phyloP scores from a whole-genome alignment of 2,888 invertebrate genomes.

The Dasysyrphus albostriatus region DNA sequence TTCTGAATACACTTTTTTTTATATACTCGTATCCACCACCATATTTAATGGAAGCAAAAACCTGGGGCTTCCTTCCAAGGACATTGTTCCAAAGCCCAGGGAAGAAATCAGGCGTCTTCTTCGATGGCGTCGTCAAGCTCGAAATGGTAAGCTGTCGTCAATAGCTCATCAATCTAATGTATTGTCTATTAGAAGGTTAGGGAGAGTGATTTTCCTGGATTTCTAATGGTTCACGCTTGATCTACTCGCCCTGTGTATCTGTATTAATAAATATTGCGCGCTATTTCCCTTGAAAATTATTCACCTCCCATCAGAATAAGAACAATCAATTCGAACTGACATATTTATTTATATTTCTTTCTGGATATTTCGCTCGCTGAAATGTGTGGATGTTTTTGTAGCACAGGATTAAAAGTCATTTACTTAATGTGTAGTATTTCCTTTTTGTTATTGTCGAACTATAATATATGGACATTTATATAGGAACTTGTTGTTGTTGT shows the following conservation, averaged over 20 bases:
- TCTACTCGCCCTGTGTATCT: slow-evolving; percentile 43
- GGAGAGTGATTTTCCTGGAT: slow-evolving; percentile 43
- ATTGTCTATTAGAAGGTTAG: slow-evolving; percentile 31
- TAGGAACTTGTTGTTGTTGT: slow-evolving; percentile 22
- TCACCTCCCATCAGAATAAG: not conserved
- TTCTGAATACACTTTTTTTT: slow-evolving; percentile 37
- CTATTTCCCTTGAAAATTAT: slow-evolving; percentile 23
- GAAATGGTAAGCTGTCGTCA: slow-evolving; percentile 50
- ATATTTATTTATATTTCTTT: slow-evolving; percentile 3
- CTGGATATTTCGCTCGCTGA: slow-evolving; percentile 21
- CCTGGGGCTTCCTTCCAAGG: slow-evolving; percentile 2
- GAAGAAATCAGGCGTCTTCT: slow-evolving; percentile 62
- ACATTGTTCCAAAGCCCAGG: slow-evolving; percentile 19
- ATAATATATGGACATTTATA: slow-evolving; percentile 1
- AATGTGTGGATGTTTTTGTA: slow-evolving; percentile 28
- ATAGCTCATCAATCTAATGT: slow-evolving; percentile 73
- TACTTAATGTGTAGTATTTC: slow-evolving; percentile 73
- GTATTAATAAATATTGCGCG: slow-evolving; percentile 45
- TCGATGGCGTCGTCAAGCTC: slow-evolving; percentile 33
- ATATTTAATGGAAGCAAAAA: slow-evolving; percentile 10
- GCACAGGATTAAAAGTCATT: slow-evolving; percentile 71
- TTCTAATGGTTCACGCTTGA: slow-evolving; percentile 72
- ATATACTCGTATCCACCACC: slow-evolving; percentile 27
- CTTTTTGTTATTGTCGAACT: slow-evolving; percentile 48
- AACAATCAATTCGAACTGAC: slow-evolving; percentile 51